Percentiles rank a stretch among this genome's conserved stretches.
Conservation (phyloP, 2,113 vertebrate genomes). For the Gymnarchus niloticus region DNA sequence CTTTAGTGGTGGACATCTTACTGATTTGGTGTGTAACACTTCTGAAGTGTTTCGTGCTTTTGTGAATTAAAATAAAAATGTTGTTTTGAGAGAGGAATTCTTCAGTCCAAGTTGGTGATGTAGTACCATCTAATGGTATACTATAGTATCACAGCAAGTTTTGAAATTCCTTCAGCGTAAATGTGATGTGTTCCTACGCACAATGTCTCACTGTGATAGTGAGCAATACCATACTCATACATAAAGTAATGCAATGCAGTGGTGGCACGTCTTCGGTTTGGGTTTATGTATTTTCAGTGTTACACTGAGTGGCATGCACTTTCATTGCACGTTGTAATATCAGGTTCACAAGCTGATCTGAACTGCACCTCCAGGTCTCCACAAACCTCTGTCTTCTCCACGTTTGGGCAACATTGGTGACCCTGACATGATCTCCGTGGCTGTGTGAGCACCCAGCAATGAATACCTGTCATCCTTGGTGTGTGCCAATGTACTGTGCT, state of each 20-base stretch:
- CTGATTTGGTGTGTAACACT: not conserved
- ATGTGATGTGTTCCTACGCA: not conserved
- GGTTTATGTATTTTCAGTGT: not conserved
- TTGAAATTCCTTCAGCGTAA: not conserved
- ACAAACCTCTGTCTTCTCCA: not conserved
- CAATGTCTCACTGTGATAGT: not conserved
- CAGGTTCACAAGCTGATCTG: not conserved
- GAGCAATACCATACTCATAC: not conserved
- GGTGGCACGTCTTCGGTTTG: not conserved
- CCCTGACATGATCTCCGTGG: not conserved
- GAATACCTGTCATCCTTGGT: not conserved
- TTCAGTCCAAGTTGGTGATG: not conserved
- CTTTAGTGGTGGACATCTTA: not conserved
- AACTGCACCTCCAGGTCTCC: not conserved
- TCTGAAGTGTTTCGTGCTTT: not conserved
- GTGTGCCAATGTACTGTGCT: not conserved
- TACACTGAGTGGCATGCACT: not conserved
- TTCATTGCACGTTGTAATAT: not conserved
- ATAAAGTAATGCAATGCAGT: not conserved
- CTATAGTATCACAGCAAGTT: not conserved
- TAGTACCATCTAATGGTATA: slow-evolving; percentile 11
- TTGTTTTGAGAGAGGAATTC: not conserved
- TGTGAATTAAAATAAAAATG: not conserved
- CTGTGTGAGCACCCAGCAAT: not conserved
- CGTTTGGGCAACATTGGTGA: not conserved